Conservation (phyloP, 2,113 vertebrate species). For the Hiodon alosoides region DNA sequence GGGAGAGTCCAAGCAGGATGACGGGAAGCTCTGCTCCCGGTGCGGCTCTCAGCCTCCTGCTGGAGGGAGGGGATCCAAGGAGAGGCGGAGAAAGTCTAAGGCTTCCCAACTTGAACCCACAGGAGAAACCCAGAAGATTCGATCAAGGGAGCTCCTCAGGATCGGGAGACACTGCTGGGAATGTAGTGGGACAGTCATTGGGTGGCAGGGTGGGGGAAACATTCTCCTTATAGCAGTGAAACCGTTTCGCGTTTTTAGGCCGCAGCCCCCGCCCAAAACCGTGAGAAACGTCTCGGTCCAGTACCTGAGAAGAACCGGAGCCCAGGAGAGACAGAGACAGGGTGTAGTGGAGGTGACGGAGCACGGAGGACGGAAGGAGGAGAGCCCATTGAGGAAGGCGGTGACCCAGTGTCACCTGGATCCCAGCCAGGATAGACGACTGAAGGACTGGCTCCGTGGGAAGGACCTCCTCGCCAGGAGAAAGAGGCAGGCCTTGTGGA, state of each 20-base stretch:
- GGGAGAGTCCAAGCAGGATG: neutral
- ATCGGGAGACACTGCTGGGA: neutral
- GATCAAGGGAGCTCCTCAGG: neutral
- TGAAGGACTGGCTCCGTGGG: conserved; percentile 7
- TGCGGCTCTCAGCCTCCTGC: neutral
- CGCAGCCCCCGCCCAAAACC: neutral
- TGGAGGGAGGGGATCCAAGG: neutral
- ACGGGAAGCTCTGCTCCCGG: neutral
- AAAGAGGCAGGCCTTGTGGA: conserved; percentile 4
- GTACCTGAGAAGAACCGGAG: conserved; percentile 6
- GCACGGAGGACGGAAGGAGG: too few species aligned
- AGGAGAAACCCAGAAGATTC: neutral
- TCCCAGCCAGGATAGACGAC: neutral
- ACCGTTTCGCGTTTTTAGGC: conserved; percentile 2
- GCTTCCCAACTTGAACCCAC: neutral
- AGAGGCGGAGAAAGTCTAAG: neutral
- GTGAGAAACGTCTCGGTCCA: neutral
- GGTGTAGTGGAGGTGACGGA: neutral
- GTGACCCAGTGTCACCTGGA: conserved; percentile 16
- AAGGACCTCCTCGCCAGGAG: conserved; percentile 17
- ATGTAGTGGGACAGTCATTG: neutral
- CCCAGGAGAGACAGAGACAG: neutral
- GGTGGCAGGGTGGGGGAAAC: too few species aligned
- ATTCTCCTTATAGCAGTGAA: neutral
- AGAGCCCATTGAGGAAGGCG: neutral